phyloP scores from a whole-genome alignment of 2,113 vertebrate species.

The Lontra canadensis region DNA sequence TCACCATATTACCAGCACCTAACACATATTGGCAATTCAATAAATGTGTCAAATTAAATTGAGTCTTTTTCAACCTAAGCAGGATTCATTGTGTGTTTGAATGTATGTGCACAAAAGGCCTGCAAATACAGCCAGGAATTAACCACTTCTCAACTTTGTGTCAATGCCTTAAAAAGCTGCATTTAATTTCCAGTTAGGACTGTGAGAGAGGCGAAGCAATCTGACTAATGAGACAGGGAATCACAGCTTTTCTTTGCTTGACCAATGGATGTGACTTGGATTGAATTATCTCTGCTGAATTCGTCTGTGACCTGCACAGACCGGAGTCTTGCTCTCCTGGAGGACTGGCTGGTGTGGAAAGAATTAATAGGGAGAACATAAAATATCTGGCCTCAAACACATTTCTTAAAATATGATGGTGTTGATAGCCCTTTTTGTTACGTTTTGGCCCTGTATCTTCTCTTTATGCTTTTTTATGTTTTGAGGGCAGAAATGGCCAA shows the following conservation, averaged over 20 bases:
- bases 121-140: neutral
- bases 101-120: neutral
- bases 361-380: conserved; percentile 19
- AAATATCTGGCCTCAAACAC: conserved; percentile 51
- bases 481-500: conserved; percentile 55
- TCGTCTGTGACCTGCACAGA: conserved; percentile 1
- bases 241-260: neutral
- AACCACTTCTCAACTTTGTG: conserved; percentile 46
- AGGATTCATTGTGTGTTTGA: neutral
- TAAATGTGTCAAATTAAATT: conserved; percentile 55
- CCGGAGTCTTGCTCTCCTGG: neutral
- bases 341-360: conserved; percentile 45
- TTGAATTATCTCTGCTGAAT: neutral
- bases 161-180: conserved; percentile 27
- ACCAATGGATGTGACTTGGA: neutral
- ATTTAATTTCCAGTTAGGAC: conserved; percentile 43
- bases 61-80: neutral
- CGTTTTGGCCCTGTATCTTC: conserved; percentile 53
- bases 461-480: neutral
- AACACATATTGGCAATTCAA: neutral
- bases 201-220: neutral
- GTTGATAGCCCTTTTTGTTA: conserved; percentile 66
- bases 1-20: neutral
- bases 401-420: conserved; percentile 61
- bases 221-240: conserved; percentile 29